Base-by-base conservation (phyloP, 2,113 vertebrate genomes). In the Siniperca knerii region DNA sequence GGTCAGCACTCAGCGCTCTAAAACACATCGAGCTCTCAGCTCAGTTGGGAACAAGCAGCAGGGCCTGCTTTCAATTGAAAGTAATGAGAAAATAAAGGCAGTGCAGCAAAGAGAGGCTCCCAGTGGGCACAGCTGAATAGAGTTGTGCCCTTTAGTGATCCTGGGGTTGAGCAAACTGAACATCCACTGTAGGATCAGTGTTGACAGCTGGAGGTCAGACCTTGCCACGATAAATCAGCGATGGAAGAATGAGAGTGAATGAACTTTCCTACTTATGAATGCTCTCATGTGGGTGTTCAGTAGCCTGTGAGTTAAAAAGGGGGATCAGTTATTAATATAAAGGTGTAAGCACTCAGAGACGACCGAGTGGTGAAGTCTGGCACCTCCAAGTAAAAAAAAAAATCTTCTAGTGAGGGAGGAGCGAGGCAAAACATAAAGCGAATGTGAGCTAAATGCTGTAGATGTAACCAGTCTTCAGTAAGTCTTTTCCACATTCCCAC, bases 141-240 rank as follows among this genome's bases (percentile, higher is more conserved):
- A 82, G 76, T 0, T 8, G 72, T 68, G 81, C 75, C 87, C 87
- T 79, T 64, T 74, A 81, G 81, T 71, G 87, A 87, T 86, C 74
- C 82, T 20, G 89, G 77, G 86, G 84, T 91, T 71, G 65, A 86
- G 67, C 82, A 87, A 90, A 89, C 76, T 20, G 73, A 91, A 70
- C 86, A 70, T 83, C 79, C 82, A 46, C 69, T 67, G 78, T 8
- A 50, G 82, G 79, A 88, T 87, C 85, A 37, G 35, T 1, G 86
- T 12, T 86, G 87, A 85, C 91, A 82, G 89, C 89, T 85, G 84
- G 87, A 90, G 91, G 89, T 91, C 81, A 81, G 64, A 87, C 73
- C 77, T 70, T 67, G 76, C 82, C 86, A 84, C 80, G 80, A 88
- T 74, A 74, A 88, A 93, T 90, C 87, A 79, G 58, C 8, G 5